These are phyloP conservation scores for Chrysina gloriosa DNA, from an alignment of 2,888 invertebrate species.

Conservation along the genomic window DNA sequence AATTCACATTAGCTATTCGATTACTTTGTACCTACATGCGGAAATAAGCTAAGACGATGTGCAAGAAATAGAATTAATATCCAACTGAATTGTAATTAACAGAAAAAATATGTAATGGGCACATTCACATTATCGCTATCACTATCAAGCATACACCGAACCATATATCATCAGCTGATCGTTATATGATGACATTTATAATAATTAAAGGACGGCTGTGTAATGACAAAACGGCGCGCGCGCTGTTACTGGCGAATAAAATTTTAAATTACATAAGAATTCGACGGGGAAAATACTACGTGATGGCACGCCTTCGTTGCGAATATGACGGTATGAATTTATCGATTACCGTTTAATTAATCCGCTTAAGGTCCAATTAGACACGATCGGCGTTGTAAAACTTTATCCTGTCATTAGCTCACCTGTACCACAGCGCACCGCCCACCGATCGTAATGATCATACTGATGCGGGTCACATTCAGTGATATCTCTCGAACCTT, in stretches of 20 bases:
- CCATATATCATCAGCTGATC: not conserved
- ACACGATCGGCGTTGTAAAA: constrained; percentile 45
- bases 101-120: not conserved
- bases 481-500: constrained; percentile 23
- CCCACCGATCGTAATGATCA: constrained; percentile 37
- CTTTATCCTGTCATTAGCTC: constrained; percentile 44
- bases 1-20: too few relatives aligned
- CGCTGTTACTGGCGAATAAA: not conserved
- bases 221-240: not conserved
- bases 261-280: constrained; percentile 24
- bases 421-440: constrained; percentile 39
- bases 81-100: not conserved
- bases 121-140: too few relatives aligned
- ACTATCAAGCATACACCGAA: not conserved
- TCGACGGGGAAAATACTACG: constrained; percentile 25
- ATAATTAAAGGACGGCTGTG: not conserved
- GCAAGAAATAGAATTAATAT: too few relatives aligned
- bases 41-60: too few relatives aligned
- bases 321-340: constrained; percentile 46
- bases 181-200: constrained; percentile 4
- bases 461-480: constrained; percentile 5
- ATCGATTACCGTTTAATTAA: constrained; percentile 49
- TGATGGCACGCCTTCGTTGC: constrained; percentile 42
- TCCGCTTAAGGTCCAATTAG: constrained; percentile 47
- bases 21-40: too few relatives aligned